Evolutionary conservation across 1,140 invertebrate genomes (phyloP).

Genomic region (Hycleus phaleratus): DNA sequence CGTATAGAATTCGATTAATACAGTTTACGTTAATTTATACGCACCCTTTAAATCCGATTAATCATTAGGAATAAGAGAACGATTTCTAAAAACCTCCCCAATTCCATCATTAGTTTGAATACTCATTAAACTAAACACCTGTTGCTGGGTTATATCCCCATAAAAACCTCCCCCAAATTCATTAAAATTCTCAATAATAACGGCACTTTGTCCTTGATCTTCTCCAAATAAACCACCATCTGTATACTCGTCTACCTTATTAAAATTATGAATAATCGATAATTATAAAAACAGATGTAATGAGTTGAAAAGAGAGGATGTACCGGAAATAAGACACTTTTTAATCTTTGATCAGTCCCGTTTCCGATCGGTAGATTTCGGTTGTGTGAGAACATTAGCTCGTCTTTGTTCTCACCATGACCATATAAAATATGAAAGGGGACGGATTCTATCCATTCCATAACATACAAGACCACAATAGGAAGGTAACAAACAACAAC

Average conservation of each 20-base stretch:
- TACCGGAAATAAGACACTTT: background rate
- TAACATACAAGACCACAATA: too few species aligned
- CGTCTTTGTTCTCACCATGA: slow-evolving; percentile 11
- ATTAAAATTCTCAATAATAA: background rate
- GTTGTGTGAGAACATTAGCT: slow-evolving; percentile 10
- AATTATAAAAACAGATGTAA: background rate
- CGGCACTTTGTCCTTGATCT: slow-evolving; percentile 4
- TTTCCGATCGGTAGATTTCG: slow-evolving; percentile 9
- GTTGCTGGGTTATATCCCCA: slow-evolving; percentile 1
- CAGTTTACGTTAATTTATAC: too few species aligned
- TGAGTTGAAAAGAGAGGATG: background rate
- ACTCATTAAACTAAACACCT: background rate
- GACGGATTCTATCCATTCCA: background rate
- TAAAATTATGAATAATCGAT: background rate
- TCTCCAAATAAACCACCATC: background rate
- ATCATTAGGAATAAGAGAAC: too few species aligned
- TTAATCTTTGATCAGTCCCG: slow-evolving; percentile 7
- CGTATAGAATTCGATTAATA: too few species aligned
- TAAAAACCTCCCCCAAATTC: background rate
- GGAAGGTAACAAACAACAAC: too few species aligned
- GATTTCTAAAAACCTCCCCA: too few species aligned
- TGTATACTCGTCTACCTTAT: background rate
- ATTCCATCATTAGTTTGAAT: background rate
- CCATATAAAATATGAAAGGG: slow-evolving; percentile 2
- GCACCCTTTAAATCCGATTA: too few species aligned